Evolutionary conservation across 2,888 invertebrate species (phyloP), one percentile per base, ranked within the genome.

Genomic region (Orthosia incerta): DNA sequence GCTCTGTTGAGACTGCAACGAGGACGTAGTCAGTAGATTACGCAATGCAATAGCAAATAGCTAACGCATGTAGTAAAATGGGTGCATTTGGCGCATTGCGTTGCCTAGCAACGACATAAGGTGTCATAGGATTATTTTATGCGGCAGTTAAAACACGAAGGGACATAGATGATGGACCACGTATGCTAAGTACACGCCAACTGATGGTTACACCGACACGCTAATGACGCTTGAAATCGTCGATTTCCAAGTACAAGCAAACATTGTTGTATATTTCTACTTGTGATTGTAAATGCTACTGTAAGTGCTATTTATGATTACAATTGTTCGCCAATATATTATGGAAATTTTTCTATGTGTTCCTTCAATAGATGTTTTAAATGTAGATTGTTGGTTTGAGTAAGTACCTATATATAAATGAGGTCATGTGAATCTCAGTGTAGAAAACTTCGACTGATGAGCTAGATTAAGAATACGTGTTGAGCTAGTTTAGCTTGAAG

Each of bases 81-180:
- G 89, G 90, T 93, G 93, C 94, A 91, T 90, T 91, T 93, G 90
- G 91, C 93, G 94, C 94, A 94, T 89, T 91, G 89, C 89, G 95
- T 95, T 95, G 93, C 95, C 86, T 90, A 91, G 95, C 94, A 95
- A 95, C 95, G 85, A 65, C 77, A 76, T 83, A 66, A 71, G 72
- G 71, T 78, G 69, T 71, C 75, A 71, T 51, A 72, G 64, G 56
- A 81, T 78, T 68, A 66, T 80, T 76, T 71, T 75, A 77, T 80
- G 73, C 71, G 66, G 70, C 60, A 71, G 39, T 79, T 76, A 70
- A 79, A 81, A 59, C 39, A 39, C 31, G 26, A 74, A 60, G 61
- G 50, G 59, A 48, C 26, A 39, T 46, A 71, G 20, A 20, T 66
- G 56, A 61, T 57, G 73, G 48, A 50, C 31, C 45, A 50, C 48